A percentile compares a stretch with the other conserved stretches of the same genome.
These are phyloP conservation scores for Asteroscopus sphinx DNA, from an alignment of 2,888 invertebrate genomes.

Conservation along the genomic window DNA sequence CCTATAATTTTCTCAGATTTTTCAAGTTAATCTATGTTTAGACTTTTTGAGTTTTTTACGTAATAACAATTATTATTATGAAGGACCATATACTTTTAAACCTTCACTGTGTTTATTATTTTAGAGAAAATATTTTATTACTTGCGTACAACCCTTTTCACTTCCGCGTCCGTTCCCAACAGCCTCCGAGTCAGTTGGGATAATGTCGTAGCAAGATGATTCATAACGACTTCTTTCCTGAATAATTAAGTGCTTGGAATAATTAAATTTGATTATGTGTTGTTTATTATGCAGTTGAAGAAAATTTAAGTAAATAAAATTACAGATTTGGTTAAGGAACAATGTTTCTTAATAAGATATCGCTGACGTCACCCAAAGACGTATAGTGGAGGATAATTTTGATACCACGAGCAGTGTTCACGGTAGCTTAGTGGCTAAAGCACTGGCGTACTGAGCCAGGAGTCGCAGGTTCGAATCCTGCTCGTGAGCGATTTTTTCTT, in stretches of 20 bases:
- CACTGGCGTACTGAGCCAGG: too few relatives aligned
- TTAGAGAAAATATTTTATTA: constrained; percentile 12
- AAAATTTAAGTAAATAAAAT: not conserved
- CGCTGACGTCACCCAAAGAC: too few relatives aligned
- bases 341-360: too few relatives aligned
- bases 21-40: too few relatives aligned
- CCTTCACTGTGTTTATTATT: not conserved
- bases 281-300: constrained; percentile 8
- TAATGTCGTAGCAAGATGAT: constrained; percentile 25
- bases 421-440: too few relatives aligned
- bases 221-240: constrained; percentile 27
- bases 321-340: too few relatives aligned
- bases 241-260: constrained; percentile 28
- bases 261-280: constrained; percentile 11
- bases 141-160: constrained; percentile 19
- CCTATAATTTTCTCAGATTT: too few relatives aligned
- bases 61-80: not conserved
- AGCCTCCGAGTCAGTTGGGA: constrained; percentile 4
- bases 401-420: too few relatives aligned
- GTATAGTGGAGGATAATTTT: too few relatives aligned
- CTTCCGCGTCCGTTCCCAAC: constrained; percentile 28
- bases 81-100: not conserved
- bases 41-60: too few relatives aligned
- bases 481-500: too few relatives aligned
- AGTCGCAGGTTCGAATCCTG: too few relatives aligned